phyloP scores from a whole-genome alignment of 2,888 invertebrate genomes.

The Chalcis sispes region DNA sequence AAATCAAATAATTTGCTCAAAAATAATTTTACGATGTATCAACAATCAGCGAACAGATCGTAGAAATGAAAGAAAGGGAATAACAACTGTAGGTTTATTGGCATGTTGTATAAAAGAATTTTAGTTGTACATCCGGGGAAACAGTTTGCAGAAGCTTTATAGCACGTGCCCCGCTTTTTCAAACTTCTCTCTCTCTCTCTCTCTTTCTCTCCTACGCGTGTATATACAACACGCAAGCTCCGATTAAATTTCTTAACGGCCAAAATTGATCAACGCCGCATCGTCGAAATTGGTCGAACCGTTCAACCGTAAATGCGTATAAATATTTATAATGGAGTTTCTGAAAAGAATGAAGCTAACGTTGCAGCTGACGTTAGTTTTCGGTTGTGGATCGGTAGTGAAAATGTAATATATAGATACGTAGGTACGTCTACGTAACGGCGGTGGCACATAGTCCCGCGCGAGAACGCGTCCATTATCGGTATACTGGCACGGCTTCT shows the following conservation, averaged over 20 bases:
- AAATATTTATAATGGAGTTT: too few species aligned
- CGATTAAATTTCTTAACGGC: constrained; percentile 12
- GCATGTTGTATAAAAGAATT: constrained; percentile 7
- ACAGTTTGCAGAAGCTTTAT: constrained; percentile 16
- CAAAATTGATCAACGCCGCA: constrained; percentile 36
- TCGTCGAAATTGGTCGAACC: constrained; percentile 44
- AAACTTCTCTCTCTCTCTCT: neutral
- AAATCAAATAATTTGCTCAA: too few species aligned
- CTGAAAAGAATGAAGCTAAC: too few species aligned
- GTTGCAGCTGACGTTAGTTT: neutral
- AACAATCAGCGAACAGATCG: too few species aligned
- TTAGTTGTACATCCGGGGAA: constrained; percentile 35
- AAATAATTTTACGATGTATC: too few species aligned
- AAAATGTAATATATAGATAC: neutral
- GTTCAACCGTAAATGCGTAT: constrained; percentile 46
- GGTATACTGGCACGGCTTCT: neutral
- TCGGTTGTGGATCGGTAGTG: neutral
- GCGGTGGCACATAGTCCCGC: neutral
- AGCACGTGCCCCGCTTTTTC: constrained; percentile 1
- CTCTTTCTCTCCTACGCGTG: neutral
- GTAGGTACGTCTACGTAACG: neutral
- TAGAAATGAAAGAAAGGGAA: too few species aligned
- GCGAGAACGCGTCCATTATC: constrained; percentile 27
- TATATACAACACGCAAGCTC: neutral
- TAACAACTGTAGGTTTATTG: too few species aligned